Percentiles rank a stretch among this genome's conserved stretches.
Conservation (phyloP, 2,797 vertebrate species). For the Perodicticus potto region DNA sequence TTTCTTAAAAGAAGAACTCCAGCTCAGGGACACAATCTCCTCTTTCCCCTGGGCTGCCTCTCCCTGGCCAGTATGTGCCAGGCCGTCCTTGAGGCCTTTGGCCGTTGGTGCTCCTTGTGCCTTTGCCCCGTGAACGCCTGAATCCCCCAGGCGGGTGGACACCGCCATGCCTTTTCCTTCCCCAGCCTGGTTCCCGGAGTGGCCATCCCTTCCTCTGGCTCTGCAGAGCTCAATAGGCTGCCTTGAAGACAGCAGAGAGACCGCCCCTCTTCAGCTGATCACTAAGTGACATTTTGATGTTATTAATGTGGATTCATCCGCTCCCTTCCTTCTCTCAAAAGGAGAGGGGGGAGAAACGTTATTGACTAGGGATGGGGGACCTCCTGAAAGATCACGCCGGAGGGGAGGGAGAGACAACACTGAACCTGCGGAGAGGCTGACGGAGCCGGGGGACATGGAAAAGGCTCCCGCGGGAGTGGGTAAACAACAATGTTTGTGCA, state of each 20-base stretch:
- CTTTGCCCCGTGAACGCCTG: fast-evolving
- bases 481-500: conserved; percentile 44
- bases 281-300: conserved; percentile 37
- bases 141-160: not conserved
- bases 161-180: not conserved
- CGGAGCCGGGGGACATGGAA: not conserved
- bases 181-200: not conserved
- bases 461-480: not conserved
- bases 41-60: not conserved
- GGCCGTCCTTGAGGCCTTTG: not conserved
- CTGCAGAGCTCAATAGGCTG: not conserved
- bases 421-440: not conserved
- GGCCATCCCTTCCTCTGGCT: not conserved
- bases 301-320: conserved; percentile 19
- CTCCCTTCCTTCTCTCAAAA: conserved; percentile 24
- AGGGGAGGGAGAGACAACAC: not conserved
- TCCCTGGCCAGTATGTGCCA: too few species aligned
- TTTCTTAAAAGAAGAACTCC: not conserved
- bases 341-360: not conserved
- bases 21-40: not conserved
- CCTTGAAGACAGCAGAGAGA: not conserved
- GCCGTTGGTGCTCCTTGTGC: not conserved
- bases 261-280: conserved; percentile 20
- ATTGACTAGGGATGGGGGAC: not conserved
- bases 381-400: not conserved